These are phyloP conservation scores for Loxodonta africana DNA, from an alignment of 2,113 vertebrate genomes.

Conservation along the genomic window DNA sequence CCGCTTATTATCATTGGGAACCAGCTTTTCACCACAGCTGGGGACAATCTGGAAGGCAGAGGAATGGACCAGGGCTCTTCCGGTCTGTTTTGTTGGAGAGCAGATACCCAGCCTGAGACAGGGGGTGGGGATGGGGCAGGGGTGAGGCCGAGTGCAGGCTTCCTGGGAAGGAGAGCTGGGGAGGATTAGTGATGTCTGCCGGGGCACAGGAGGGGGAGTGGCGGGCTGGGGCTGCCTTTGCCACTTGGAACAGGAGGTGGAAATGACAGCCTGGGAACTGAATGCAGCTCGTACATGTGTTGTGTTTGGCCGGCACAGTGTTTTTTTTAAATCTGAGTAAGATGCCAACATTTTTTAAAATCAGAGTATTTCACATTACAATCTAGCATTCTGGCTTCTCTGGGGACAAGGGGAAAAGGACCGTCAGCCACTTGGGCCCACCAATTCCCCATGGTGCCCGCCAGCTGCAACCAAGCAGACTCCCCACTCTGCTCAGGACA, in stretches of 20 bases:
- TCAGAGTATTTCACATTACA: not conserved
- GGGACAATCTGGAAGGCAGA: not conserved
- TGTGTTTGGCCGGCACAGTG: not conserved
- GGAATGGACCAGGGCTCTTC: not conserved
- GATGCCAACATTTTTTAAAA: not conserved
- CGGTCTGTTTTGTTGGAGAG: not conserved
- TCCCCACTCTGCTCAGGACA: not conserved
- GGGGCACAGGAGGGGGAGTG: not conserved
- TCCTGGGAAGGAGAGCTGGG: not conserved
- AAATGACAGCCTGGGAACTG: not conserved
- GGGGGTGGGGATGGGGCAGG: not conserved
- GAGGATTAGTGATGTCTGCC: conserved; percentile 17
- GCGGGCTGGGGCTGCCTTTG: not conserved
- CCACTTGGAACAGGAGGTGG: not conserved
- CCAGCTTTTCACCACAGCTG: not conserved
- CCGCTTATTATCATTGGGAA: not conserved
- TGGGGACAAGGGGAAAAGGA: not conserved
- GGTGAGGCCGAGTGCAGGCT: not conserved
- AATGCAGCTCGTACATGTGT: too few relatives aligned
- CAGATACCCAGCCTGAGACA: not conserved
- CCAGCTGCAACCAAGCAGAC: not conserved
- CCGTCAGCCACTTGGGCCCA: fast-evolving
- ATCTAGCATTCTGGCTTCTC: not conserved
- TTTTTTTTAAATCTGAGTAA: not conserved
- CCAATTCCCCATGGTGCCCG: fast-evolving